These are phyloP conservation scores for Podiceps cristatus DNA, from an alignment of 2,113 vertebrate species.

Conservation along the genomic window DNA sequence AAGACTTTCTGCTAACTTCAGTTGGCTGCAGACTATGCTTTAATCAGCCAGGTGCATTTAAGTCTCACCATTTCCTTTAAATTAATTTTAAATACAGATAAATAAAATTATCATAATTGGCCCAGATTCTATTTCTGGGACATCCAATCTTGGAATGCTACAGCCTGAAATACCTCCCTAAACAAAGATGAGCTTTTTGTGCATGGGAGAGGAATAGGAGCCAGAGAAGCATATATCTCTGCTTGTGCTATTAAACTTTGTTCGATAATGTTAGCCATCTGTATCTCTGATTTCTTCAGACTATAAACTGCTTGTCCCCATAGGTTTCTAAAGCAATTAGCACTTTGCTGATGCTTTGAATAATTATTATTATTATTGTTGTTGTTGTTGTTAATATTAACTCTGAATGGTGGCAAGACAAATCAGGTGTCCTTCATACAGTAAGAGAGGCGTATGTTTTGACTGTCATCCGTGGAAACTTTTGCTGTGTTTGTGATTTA, in stretches of 20 bases:
- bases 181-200: background rate
- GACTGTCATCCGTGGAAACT: background rate
- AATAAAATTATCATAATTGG: background rate
- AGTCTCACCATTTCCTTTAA: conserved; percentile 8
- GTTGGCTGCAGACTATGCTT: background rate
- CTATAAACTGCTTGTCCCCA: background rate
- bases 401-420: background rate
- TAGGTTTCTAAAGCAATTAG: background rate
- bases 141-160: background rate
- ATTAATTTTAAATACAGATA: conserved; percentile 21
- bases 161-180: background rate
- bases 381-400: background rate
- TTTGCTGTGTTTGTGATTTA: background rate
- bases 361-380: conserved; percentile 3
- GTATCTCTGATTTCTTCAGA: background rate
- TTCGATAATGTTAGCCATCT: background rate
- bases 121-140: background rate
- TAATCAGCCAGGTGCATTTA: conserved; percentile 4
- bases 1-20: conserved; percentile 16
- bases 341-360: background rate
- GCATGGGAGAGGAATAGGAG: background rate
- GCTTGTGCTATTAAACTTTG: background rate
- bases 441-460: background rate
- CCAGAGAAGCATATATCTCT: background rate
- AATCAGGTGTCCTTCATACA: background rate